Conservation (phyloP, 2,797 vertebrate species). For the Poliocrania exsul region DNA sequence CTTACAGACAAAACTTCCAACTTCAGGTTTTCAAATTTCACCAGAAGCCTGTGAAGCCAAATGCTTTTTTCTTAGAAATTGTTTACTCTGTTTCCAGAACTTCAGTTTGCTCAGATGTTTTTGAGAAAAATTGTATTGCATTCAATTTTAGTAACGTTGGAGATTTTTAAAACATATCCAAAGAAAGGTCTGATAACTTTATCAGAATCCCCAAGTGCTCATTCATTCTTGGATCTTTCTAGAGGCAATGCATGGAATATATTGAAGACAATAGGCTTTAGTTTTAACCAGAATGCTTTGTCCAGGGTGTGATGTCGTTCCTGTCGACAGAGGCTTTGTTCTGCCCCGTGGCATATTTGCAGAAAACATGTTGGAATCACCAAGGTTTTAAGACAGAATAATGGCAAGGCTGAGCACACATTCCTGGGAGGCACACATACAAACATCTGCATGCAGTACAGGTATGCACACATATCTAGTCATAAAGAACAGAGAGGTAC, state of each 20-base stretch:
- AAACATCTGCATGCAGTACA: background rate
- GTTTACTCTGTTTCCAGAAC: background rate
- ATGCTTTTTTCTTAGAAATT: background rate
- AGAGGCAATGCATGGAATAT: background rate
- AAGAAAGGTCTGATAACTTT: background rate
- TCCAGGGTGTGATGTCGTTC: background rate
- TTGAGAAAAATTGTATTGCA: background rate
- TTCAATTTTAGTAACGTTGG: background rate
- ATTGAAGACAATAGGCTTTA: background rate
- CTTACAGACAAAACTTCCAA: background rate
- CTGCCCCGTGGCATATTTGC: background rate
- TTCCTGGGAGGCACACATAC: background rate
- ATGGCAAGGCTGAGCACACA: background rate
- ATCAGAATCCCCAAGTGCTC: background rate
- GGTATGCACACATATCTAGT: fast-evolving
- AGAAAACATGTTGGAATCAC: background rate
- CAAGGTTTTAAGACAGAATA: background rate
- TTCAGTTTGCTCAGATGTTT: background rate
- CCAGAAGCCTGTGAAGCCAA: background rate
- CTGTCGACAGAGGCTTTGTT: background rate
- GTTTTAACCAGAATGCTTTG: background rate
- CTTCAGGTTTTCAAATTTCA: background rate
- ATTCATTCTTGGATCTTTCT: background rate
- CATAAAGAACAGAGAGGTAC: background rate
- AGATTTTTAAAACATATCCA: background rate